Conservation (phyloP, 2,113 vertebrate species). For the Pachyramphus minor region DNA sequence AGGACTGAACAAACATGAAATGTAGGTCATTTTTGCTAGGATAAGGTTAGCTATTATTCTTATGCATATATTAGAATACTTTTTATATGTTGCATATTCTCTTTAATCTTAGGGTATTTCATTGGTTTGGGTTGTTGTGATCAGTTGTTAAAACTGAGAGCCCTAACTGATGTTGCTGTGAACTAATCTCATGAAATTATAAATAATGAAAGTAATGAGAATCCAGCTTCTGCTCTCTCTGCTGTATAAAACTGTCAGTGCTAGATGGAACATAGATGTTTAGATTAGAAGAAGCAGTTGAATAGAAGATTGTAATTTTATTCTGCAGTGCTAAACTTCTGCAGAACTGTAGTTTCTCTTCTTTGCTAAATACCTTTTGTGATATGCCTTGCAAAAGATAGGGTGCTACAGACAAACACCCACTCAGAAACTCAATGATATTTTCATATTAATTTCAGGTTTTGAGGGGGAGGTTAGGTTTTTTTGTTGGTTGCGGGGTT, state of each 20-base stretch:
- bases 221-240: not conserved
- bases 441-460: not conserved
- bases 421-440: not conserved
- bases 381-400: not conserved
- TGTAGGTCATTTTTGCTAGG: not conserved
- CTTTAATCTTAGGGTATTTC: not conserved
- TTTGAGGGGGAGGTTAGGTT: rapidly evolving
- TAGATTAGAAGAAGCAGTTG: not conserved
- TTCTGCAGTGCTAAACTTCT: not conserved
- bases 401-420: not conserved
- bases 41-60: not conserved
- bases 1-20: not conserved
- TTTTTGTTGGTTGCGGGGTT: not conserved
- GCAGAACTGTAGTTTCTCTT: not conserved
- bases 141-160: not conserved
- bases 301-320: not conserved
- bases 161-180: not conserved
- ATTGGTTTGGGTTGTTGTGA: not conserved
- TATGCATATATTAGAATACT: not conserved
- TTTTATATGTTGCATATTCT: not conserved
- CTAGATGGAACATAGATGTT: not conserved
- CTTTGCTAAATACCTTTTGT: not conserved
- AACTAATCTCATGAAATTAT: not conserved
- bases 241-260: not conserved
- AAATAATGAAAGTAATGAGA: not conserved